Conservation (phyloP, 2,888 invertebrate genomes). For the Drosophila longiperda region DNA sequence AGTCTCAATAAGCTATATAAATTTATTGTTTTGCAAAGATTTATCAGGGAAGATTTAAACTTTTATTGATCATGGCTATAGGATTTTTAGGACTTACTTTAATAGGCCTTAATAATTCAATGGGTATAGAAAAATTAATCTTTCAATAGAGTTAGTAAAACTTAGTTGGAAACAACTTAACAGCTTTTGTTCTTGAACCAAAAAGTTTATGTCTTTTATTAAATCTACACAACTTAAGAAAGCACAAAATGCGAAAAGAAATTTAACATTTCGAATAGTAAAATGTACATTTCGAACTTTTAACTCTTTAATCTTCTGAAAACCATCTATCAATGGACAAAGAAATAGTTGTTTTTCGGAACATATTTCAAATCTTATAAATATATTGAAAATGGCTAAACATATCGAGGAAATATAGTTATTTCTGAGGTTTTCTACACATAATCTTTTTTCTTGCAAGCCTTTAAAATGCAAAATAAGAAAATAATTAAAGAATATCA, state of each 20-base stretch:
- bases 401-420: neutral
- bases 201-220: no score
- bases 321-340: neutral
- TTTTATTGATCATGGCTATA: accelerated
- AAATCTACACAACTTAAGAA: neutral
- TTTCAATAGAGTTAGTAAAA: neutral
- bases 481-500: no score
- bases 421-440: neutral
- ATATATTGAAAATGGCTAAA: neutral
- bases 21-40: neutral
- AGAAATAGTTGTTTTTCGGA: neutral
- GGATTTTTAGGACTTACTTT: neutral
- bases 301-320: neutral
- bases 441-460: neutral
- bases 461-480: neutral
- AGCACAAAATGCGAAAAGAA: neutral
- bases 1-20: neutral
- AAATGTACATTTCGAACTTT: neutral
- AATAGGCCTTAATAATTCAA: neutral
- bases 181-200: accelerated
- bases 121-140: neutral
- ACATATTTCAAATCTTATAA: neutral
- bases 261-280: neutral
- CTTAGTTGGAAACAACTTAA: neutral
- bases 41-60: accelerated